Base-by-base conservation (phyloP, 2,888 invertebrate species). In the Argyresthia goedartella region DNA sequence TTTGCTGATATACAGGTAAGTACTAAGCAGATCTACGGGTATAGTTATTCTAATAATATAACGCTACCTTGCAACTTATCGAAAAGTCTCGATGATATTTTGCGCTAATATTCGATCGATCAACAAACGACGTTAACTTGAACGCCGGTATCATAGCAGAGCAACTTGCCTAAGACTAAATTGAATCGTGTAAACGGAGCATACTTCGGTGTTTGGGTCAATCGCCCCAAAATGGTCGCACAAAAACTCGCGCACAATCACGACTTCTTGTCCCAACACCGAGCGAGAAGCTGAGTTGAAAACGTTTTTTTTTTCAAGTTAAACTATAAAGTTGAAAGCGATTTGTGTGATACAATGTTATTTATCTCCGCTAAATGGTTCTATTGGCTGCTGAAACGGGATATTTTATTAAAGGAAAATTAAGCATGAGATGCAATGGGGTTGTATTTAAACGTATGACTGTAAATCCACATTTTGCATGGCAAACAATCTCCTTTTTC, bases 181-280 rank as follows among this genome's bases (percentile, higher is more conserved):
- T 16, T 46, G 11, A 10, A 33, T 25, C 46, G 1, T 11, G 25
- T 16, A 46, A 25, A 33, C 15, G 46, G n/a, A 25, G 46, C 46
- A 46, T n/a, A 33, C 39, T 52, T 57, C 65, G 59, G 50, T 54
- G 54, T 63, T 56, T 60, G 58, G 65, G 63, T 57, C 64, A 67
- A 64, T 69, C 69, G 64, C 60, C 61, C 54, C 55, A 36, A 14
- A 48, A 48, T 14, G 13, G 48, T 43, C 54, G 59, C 57, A 68
- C 67, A 76, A 71, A 74, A 71, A 69, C 58, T 62, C 67, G 59
- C 63, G 61, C 55, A 62, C 62, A 58, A 66, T 73, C 79, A 79
- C 79, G 79, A 75, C 59, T 66, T 67, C 66, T 64, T 63, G 65
- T 70, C 77, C 76, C 75, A 76, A 77, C 71, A 65, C 54, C 59